These are phyloP conservation scores for Caradrina kadenii DNA, from an alignment of 2,888 invertebrate species.

Conservation along the genomic window DNA sequence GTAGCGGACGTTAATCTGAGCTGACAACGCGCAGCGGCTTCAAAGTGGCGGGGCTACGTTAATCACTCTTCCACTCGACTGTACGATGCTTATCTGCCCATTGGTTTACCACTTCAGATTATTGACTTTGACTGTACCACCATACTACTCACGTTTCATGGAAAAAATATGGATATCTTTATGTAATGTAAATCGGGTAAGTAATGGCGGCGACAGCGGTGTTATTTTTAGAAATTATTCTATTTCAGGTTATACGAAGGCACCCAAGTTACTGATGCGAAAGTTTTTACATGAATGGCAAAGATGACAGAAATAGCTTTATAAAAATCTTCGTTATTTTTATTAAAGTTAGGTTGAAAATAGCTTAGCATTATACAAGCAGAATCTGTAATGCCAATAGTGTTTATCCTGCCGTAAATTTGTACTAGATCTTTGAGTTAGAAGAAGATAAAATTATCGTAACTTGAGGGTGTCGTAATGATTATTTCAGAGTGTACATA, in stretches of 20 bases:
- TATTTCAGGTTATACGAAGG: background rate
- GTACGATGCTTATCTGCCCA: slow-evolving; percentile 83
- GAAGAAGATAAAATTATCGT: too few species aligned
- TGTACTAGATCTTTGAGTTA: too few species aligned
- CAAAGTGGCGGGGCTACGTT: slow-evolving; percentile 70
- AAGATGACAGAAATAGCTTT: background rate
- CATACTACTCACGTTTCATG: slow-evolving; percentile 65
- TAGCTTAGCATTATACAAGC: too few species aligned
- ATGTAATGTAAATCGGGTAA: slow-evolving; percentile 55
- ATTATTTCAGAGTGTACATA: too few species aligned
- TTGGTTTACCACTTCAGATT: slow-evolving; percentile 75
- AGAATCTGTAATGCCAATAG: too few species aligned
- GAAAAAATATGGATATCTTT: slow-evolving; percentile 66
- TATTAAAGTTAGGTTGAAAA: background rate
- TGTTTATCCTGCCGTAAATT: too few species aligned
- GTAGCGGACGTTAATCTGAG: slow-evolving; percentile 73
- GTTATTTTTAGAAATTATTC: slow-evolving; percentile 11
- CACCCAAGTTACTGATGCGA: background rate
- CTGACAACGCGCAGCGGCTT: slow-evolving; percentile 70
- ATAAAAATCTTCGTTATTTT: background rate
- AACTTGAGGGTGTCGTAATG: too few species aligned
- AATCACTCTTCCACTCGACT: slow-evolving; percentile 84
- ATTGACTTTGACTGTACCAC: slow-evolving; percentile 78
- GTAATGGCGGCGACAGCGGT: slow-evolving; percentile 48
- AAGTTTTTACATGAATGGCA: slow-evolving; percentile 16